Conservation (phyloP, 2,888 invertebrate species). For the Pharmacophagus antenor region DNA sequence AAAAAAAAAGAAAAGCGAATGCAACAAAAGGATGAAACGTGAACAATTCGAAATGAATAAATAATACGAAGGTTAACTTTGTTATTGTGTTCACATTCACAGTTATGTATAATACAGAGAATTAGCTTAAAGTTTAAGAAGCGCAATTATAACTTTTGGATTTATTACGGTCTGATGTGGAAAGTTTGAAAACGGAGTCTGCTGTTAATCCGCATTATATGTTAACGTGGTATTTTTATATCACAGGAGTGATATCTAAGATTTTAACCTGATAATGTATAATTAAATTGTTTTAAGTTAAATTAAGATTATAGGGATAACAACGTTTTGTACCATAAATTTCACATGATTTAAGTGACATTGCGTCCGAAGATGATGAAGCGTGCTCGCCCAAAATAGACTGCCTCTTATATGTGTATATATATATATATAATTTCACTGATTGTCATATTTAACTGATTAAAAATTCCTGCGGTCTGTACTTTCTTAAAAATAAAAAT, state of each 20-base stretch:
- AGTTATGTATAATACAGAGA: conserved; percentile 12
- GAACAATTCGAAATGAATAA: conserved; percentile 7
- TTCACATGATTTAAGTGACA: too few species aligned
- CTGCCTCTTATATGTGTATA: too few species aligned
- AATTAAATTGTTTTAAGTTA: neutral
- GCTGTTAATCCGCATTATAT: conserved; percentile 20
- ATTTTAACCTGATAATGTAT: neutral
- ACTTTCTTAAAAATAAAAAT: too few species aligned
- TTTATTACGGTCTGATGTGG: conserved; percentile 29
- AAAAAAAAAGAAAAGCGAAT: neutral
- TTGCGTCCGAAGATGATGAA: too few species aligned
- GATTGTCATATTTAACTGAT: too few species aligned
- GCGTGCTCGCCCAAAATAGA: too few species aligned
- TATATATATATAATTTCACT: too few species aligned
- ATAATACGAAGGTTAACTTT: conserved; percentile 9
- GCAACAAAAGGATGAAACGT: neutral
- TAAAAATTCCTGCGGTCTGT: too few species aligned
- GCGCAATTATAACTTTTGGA: conserved; percentile 25
- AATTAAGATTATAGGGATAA: too few species aligned
- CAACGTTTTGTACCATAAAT: too few species aligned
- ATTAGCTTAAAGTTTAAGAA: conserved; percentile 19
- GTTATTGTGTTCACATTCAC: conserved; percentile 12
- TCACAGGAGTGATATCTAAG: neutral
- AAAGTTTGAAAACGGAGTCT: conserved; percentile 20
- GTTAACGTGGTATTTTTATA: conserved; percentile 8